phyloP scores from a whole-genome alignment of 2,113 vertebrate genomes.

The Elachura formosa region DNA sequence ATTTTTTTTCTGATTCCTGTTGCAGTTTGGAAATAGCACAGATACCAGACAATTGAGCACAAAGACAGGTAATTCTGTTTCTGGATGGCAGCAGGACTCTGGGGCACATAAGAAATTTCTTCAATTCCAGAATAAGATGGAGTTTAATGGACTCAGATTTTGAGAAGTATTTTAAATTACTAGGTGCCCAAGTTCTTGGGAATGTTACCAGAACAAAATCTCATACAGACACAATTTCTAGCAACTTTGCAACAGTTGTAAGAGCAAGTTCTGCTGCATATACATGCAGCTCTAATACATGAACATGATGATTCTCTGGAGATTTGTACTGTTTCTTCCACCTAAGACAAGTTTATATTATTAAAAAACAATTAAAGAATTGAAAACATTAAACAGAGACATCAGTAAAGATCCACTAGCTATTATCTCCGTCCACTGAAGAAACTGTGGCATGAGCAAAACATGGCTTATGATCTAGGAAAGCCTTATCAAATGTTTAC shows the following conservation, averaged over 20 bases:
- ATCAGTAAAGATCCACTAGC: background rate
- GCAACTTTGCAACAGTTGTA: background rate
- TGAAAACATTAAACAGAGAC: background rate
- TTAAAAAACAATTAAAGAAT: background rate
- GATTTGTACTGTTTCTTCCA: background rate
- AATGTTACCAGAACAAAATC: background rate
- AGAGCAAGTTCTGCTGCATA: background rate
- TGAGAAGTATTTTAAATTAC: background rate
- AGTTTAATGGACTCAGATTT: background rate
- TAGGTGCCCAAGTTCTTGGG: background rate
- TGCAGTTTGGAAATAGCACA: background rate
- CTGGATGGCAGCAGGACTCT: background rate
- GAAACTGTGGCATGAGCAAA: background rate
- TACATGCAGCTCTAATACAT: background rate
- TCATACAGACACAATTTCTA: background rate
- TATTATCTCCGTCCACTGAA: background rate
- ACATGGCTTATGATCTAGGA: background rate
- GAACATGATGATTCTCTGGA: background rate
- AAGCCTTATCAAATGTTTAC: background rate
- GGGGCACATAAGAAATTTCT: background rate
- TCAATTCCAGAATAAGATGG: background rate
- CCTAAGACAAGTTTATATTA: background rate
- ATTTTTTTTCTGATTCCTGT: background rate
- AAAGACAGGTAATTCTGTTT: background rate
- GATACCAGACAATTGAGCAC: background rate